These are phyloP conservation scores for Sparidentex hasta DNA, from an alignment of 2,797 vertebrate genomes.

Conservation along the genomic window DNA sequence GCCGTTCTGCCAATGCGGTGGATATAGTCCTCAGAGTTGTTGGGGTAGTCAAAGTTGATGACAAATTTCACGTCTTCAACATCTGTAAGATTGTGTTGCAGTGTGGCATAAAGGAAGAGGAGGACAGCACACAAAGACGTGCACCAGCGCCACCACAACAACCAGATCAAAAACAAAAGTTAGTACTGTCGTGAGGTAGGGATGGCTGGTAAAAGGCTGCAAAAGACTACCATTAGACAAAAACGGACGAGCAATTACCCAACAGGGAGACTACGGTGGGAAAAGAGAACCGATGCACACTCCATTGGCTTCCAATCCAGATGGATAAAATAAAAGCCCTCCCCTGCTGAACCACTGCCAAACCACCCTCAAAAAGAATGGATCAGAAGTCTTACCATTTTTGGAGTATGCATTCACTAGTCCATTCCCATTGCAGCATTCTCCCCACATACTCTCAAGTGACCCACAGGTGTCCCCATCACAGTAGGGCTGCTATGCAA, in stretches of 20 bases:
- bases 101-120: slow-evolving; percentile 88
- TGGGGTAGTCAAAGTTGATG: slow-evolving; percentile 99
- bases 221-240: slow-evolving; percentile 53
- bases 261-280: slow-evolving; percentile 87
- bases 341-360: slow-evolving; percentile 77
- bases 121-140: slow-evolving; percentile 88
- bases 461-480: slow-evolving; percentile 91
- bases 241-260: slow-evolving; percentile 68
- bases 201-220: slow-evolving; percentile 48
- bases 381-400: slow-evolving; percentile 89
- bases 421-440: slow-evolving; percentile 93
- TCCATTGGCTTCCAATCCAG: slow-evolving; percentile 82
- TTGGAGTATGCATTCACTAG: slow-evolving; percentile 94
- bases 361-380: slow-evolving; percentile 83
- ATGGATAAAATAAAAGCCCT: slow-evolving; percentile 68
- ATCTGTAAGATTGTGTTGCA: slow-evolving; percentile 93
- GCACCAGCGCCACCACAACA: slow-evolving; percentile 96
- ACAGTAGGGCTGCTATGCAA: slow-evolving; percentile 91
- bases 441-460: slow-evolving; percentile 93
- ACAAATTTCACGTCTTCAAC: slow-evolving; percentile 99
- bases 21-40: slow-evolving; percentile 99
- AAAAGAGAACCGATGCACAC: slow-evolving; percentile 87
- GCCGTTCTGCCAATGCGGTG: slow-evolving; percentile 99
- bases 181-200: slow-evolving; percentile 87
- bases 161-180: slow-evolving; percentile 95